A percentile compares a stretch with the other conserved stretches of the same genome.
Evolutionary conservation across 1,140 invertebrate species (phyloP).

Genomic region (Cydia splendana): DNA sequence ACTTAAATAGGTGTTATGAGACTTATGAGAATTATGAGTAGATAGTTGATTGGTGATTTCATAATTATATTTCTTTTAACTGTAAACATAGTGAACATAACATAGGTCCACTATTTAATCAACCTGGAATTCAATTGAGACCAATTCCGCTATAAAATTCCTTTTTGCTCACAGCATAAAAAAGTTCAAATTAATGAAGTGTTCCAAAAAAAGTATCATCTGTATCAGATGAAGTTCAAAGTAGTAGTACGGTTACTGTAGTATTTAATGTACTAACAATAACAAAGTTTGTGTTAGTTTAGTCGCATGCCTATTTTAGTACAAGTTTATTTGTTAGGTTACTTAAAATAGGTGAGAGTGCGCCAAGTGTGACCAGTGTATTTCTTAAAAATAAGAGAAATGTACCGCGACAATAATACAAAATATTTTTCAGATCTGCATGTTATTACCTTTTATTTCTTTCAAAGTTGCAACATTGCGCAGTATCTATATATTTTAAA

Average conservation of each 20-base stretch:
- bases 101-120: conserved; percentile 33
- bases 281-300: conserved; percentile 62
- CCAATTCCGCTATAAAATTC: conserved; percentile 39
- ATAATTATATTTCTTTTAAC: conserved; percentile 34
- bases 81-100: conserved; percentile 30
- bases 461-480: not conserved
- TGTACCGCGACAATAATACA: not conserved
- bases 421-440: not conserved
- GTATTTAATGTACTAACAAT: conserved; percentile 71
- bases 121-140: conserved; percentile 36
- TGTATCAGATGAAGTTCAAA: conserved; percentile 79
- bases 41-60: not conserved
- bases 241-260: conserved; percentile 56
- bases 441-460: not conserved
- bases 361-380: conserved; percentile 48
- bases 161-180: conserved; percentile 62
- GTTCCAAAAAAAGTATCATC: conserved; percentile 67
- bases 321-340: conserved; percentile 69
- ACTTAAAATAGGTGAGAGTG: conserved; percentile 62
- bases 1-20: not conserved
- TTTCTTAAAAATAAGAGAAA: conserved; percentile 5
- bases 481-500: not conserved
- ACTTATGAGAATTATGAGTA: not conserved
- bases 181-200: conserved; percentile 67
- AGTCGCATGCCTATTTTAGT: conserved; percentile 76